Conservation (phyloP, 2,888 invertebrate species). For the Boloria euphrosyne region DNA sequence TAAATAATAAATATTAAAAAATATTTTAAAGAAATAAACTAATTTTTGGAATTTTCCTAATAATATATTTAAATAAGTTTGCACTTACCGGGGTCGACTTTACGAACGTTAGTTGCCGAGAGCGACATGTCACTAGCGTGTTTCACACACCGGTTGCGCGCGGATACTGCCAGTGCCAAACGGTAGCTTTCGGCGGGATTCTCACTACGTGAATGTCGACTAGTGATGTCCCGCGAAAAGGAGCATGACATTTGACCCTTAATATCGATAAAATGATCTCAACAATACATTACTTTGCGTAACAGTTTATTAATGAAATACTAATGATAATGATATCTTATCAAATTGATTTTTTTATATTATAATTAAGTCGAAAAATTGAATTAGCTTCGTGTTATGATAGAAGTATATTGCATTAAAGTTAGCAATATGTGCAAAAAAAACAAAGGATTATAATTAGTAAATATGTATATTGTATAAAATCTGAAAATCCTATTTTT, state of each 20-base stretch:
- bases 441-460: too few relatives aligned
- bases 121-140: constrained; percentile 55
- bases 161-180: constrained; percentile 55
- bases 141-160: constrained; percentile 63
- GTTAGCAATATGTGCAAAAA: too few relatives aligned
- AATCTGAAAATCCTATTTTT: too few relatives aligned
- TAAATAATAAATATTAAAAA: too few relatives aligned
- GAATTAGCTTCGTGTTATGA: too few relatives aligned
- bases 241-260: constrained; percentile 45
- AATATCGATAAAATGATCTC: constrained; percentile 50
- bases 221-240: constrained; percentile 43
- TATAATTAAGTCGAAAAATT: too few relatives aligned
- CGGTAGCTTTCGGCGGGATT: constrained; percentile 57
- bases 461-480: too few relatives aligned
- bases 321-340: background rate
- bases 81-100: constrained; percentile 61
- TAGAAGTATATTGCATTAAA: too few relatives aligned
- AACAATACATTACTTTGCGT: constrained; percentile 15
- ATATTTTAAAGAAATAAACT: too few relatives aligned
- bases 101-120: constrained; percentile 45
- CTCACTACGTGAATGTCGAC: constrained; percentile 38
- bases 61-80: constrained; percentile 33
- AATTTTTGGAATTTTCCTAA: background rate
- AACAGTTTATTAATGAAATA: background rate
- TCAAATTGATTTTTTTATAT: background rate